Percentiles rank a stretch among this genome's conserved stretches.
Conservation (phyloP, 2,797 vertebrate genomes). For the Pseudocheirus occidentalis region DNA sequence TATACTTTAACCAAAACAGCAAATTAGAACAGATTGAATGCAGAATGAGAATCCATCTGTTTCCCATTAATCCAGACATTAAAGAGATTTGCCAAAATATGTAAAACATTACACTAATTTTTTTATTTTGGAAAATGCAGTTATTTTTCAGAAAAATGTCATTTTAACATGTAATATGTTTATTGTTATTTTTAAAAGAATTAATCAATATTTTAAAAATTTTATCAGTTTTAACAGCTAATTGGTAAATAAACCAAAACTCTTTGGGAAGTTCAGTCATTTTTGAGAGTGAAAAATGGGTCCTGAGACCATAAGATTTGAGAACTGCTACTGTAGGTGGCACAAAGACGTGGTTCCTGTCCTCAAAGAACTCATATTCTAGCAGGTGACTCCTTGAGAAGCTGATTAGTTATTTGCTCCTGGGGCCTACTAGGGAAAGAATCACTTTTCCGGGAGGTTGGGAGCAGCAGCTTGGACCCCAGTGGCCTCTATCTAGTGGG, state of each 20-base stretch:
- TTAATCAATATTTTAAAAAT: background rate
- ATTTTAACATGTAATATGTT: background rate
- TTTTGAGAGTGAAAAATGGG: background rate
- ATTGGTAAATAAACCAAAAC: background rate
- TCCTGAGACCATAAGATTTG: background rate
- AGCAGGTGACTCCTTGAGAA: background rate
- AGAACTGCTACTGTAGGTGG: background rate
- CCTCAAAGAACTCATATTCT: background rate
- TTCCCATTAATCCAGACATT: background rate
- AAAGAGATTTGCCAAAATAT: background rate
- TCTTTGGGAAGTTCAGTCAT: background rate
- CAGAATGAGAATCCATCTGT: background rate
- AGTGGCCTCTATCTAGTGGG: background rate
- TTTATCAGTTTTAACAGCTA: background rate
- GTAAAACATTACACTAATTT: background rate
- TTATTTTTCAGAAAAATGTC: background rate
- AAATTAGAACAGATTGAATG: background rate
- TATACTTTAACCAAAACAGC: background rate
- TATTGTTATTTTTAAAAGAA: background rate
- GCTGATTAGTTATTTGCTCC: background rate
- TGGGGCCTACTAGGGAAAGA: background rate
- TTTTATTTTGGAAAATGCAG: background rate
- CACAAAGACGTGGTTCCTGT: background rate
- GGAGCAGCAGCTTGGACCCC: background rate
- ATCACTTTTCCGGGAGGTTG: background rate